Percentiles rank a stretch among this genome's conserved stretches.
Conservation (phyloP, 1,140 invertebrate species). For the Drosophila truncata region DNA sequence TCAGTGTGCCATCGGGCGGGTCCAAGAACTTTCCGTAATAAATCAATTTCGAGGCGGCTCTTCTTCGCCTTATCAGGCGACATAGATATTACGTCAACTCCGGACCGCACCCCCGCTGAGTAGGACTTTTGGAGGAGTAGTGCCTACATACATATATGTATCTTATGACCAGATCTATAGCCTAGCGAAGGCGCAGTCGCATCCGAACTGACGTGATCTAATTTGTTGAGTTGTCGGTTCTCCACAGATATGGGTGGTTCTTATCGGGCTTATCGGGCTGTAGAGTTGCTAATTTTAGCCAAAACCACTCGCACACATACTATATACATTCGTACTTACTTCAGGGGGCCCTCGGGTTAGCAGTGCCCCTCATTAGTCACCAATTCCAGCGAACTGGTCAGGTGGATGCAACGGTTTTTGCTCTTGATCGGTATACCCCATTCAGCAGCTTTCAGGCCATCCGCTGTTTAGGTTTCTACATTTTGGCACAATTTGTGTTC, state of each 20-base stretch:
- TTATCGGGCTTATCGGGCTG: conserved; percentile 43
- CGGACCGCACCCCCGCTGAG: background rate
- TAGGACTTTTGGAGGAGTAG: background rate
- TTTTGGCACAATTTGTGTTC: conserved; percentile 19
- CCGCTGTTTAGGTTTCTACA: conserved; percentile 12
- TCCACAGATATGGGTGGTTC: conserved; percentile 18
- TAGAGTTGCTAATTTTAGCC: conserved; percentile 48
- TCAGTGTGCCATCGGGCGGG: conserved; percentile 12
- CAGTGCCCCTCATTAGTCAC: conserved; percentile 3
- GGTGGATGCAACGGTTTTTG: conserved; percentile 15
- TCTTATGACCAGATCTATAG: background rate
- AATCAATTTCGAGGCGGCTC: conserved; percentile 53
- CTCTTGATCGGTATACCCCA: conserved; percentile 1
- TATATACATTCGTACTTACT: background rate
- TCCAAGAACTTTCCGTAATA: conserved; percentile 34
- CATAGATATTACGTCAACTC: conserved; percentile 30
- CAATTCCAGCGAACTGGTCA: background rate
- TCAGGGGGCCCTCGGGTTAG: background rate
- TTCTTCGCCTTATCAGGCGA: conserved; percentile 31
- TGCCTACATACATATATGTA: too few relatives aligned
- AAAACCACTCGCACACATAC: conserved; percentile 15
- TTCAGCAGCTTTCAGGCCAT: conserved; percentile 11
- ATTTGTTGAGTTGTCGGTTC: conserved; percentile 44
- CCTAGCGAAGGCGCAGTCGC: conserved; percentile 30
- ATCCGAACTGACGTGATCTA: conserved; percentile 21